A percentile compares a stretch with the other conserved stretches of the same genome.
Conservation (phyloP, 2,797 vertebrate genomes). For the Sylvilagus floridanus region DNA sequence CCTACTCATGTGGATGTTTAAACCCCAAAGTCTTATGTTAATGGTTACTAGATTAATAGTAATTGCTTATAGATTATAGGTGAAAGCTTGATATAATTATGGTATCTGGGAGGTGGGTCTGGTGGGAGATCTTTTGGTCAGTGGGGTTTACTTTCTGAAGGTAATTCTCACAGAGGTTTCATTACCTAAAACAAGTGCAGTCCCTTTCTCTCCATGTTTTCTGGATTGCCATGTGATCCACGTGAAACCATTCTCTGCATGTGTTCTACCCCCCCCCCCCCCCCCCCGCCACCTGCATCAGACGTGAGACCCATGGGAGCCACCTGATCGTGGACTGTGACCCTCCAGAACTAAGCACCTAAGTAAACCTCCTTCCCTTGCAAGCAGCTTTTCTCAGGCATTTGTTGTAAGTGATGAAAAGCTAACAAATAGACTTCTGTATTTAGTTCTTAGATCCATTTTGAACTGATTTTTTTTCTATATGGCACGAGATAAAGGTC, state of each 20-base stretch:
- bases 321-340: background rate
- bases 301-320: no score
- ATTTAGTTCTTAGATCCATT: slow-evolving; percentile 47
- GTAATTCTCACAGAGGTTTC: background rate
- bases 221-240: background rate
- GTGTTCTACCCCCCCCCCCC: no score
- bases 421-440: slow-evolving; percentile 12
- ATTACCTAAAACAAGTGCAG: background rate
- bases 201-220: background rate
- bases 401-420: background rate
- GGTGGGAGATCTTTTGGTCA: background rate
- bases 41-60: no score
- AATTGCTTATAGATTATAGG: no score
- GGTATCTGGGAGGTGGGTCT: background rate
- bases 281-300: no score
- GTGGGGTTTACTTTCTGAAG: background rate
- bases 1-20: no score
- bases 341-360: background rate
- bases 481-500: background rate
- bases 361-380: background rate
- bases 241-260: no score
- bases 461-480: slow-evolving; percentile 56
- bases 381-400: background rate
- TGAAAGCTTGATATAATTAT: no score
- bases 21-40: no score